Base-by-base conservation (phyloP, 2,113 vertebrate species). In the Gadus macrocephalus region DNA sequence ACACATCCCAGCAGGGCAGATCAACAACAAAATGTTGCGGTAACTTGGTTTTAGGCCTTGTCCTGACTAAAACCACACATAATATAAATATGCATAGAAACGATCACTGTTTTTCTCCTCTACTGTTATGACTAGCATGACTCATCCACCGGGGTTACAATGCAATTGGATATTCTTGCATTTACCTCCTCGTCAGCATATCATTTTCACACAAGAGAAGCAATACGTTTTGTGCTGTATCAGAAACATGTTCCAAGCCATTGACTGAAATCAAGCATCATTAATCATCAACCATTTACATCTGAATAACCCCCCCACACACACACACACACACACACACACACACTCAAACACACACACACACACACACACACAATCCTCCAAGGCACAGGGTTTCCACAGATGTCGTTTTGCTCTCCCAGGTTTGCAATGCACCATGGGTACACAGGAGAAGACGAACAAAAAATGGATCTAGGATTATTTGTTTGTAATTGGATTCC, bases 361-460 rank as follows among this genome's bases (percentile, higher is more conserved):
- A 25, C 22, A 25, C 22, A 25, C 22, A 25, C 22, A 25, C 25
- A 25, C 8, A 7, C 42, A 49, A 7, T 2, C 42, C 8, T 12
- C 42, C 60, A 77, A 73, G 70, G 69, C 63, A 75, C 72, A 75
- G 73, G 79, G 72, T 71, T 71, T 20, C 69, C 67, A 70, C 76
- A 71, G 19, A 84, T 56, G 31, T 53, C 66, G 65, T 62, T 64
- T 8, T 62, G 63, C 70, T 64, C 76, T 72, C 70, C 73, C 72
- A 66, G 73, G 19, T 27, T 2, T 71, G 81, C 75, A 82, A 77
- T 81, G 85, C 79, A 82, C 76, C 68, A 63, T 85, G 75, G 81
- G 65, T 81, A 71, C 55, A 5, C 62, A 58, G 59, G 63, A 53
- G 70, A 12, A 38, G 19, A 49, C 75, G 15, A 53, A 35, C 38